Evolutionary conservation across 2,888 invertebrate species (phyloP), one percentile per base, ranked within the genome.

Genomic region (Lepidocyrtinus sp.): DNA sequence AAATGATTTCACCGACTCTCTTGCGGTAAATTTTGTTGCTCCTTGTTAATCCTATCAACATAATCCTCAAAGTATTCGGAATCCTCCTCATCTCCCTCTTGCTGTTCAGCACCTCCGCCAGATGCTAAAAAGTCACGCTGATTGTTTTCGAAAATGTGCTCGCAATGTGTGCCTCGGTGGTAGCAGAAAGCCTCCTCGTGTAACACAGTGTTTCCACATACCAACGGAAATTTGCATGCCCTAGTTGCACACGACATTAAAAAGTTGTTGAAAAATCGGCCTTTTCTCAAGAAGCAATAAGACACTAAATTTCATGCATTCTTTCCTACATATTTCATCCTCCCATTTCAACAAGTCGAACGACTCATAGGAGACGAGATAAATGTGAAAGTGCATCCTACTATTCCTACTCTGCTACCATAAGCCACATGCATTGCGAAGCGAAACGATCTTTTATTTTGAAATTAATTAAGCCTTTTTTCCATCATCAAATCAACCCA

Each of bases 101-200:
- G 63, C 46, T 81, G 78, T n/a, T 73, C 63, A 7, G 65, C 46
- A 5, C 36, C 24, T 1, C 45, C 45, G 19, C 73, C 73, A 19
- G 77, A 64, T n/a, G 79, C 75, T 5, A 83, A 75, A 62, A 77
- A 84, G 72, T 82, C 84, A 27, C 84, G 68, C 55, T 80, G 67
- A 65, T 82, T 84, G 73, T 83, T 83, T 71, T 83, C 83, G 67
- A 84, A 85, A 82, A 85, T 83, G 65, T 77, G 82, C 70, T 96
- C 94, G 88, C 97, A 97, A 87, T 92, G 92, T 73, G 94, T 94
- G 70, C 94, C 94, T 84, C 94, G 93, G 55, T 93, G 91, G 88
- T 94, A 95, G 88, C 97, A 97, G 87, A 94, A 94, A 1, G 96
- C 95, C 3, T 94, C 94, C 89, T 97, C 95, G 81, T 93, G 92